Evolutionary conservation across 2,797 vertebrate genomes (phyloP), one percentile per base, ranked within the genome.

Genomic region (Psittacula derbiana): DNA sequence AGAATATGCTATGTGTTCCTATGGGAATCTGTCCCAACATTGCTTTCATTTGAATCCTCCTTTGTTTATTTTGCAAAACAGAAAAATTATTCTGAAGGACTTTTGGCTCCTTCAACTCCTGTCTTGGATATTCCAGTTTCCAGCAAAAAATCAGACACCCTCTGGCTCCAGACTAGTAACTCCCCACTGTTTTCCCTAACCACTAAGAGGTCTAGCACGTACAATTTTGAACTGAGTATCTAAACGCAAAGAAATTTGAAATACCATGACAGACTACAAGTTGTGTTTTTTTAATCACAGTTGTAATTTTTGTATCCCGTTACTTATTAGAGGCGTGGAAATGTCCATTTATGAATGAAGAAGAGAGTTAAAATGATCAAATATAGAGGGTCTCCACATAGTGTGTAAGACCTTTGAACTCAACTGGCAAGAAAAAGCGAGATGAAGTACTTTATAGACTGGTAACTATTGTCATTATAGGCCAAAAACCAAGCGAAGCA

Each of bases 91-190:
- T 95, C 90, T 91, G 91, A 84, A 93, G 87, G 90, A 82, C 92
- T 96, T 90, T 60, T 96, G 92, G 90, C 92, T 93, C 38, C 33
- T 84, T 38, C 47, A 91, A 64, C 47, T 90, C 71, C 66, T 93
- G 80, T 71, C 78, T 88, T 80, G 73, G 88, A 80, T 96, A 96
- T 92, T 95, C 70, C 88, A 92, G 60, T 71, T 94, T 94, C 90
- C 96, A 97, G 81, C 5, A 12, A 96, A 96, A 95, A 96, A 92
- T 96, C 83, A 96, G 96, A 96, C 88, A 81, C 91, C 60, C 92
- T 94, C 95, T 96, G 96, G 91, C 95, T 97, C 96, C 96, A 96
- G 92, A 82, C 90, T 81, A 79, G 90, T 73, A 97, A 94, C 92
- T 95, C 94, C 95, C 95, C 80, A 93, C 95, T 96, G 96, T 90